Percentiles rank a stretch among this genome's conserved stretches.
phyloP scores from a whole-genome alignment of 1,140 invertebrate genomes.

The Gryon sp. region DNA sequence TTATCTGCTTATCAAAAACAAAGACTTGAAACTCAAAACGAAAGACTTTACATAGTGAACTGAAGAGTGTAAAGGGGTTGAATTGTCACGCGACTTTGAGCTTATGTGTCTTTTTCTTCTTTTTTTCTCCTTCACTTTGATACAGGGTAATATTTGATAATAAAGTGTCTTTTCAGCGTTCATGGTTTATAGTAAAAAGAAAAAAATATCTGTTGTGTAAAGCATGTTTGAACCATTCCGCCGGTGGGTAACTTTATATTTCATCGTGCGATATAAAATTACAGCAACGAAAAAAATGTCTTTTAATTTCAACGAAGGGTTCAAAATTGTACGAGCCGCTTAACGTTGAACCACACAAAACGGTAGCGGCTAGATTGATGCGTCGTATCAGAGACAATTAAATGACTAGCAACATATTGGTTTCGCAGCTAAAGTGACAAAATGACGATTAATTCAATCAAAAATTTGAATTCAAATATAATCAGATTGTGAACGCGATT shows the following conservation, averaged over 20 bases:
- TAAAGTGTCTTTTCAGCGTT: not conserved
- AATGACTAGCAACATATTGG: constrained; percentile 11
- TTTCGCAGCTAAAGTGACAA: constrained; percentile 14
- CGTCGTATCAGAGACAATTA: constrained; percentile 13
- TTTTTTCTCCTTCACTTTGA: constrained; percentile 4
- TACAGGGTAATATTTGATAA: constrained; percentile 17
- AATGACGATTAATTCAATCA: constrained; percentile 31
- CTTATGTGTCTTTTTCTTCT: too few relatives aligned
- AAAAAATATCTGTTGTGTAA: constrained; percentile 1
- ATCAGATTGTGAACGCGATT: constrained; percentile 7
- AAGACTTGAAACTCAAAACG: constrained; percentile 14
- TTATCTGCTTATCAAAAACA: constrained; percentile 1
- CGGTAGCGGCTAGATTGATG: constrained; percentile 6
- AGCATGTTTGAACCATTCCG: not conserved
- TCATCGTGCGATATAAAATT: not conserved
- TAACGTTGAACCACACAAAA: constrained; percentile 12
- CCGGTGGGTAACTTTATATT: constrained; percentile 20
- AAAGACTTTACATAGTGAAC: constrained; percentile 3
- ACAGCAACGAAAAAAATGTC: not conserved
- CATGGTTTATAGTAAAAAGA: not conserved
- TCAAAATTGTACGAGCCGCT: not conserved
- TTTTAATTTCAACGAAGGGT: not conserved
- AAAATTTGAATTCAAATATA: constrained; percentile 18
- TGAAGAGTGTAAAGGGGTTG: not conserved
- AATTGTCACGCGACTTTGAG: not conserved